Evolutionary conservation across 2,113 vertebrate species (phyloP).

Genomic region (Oreochromis tanganicae): DNA sequence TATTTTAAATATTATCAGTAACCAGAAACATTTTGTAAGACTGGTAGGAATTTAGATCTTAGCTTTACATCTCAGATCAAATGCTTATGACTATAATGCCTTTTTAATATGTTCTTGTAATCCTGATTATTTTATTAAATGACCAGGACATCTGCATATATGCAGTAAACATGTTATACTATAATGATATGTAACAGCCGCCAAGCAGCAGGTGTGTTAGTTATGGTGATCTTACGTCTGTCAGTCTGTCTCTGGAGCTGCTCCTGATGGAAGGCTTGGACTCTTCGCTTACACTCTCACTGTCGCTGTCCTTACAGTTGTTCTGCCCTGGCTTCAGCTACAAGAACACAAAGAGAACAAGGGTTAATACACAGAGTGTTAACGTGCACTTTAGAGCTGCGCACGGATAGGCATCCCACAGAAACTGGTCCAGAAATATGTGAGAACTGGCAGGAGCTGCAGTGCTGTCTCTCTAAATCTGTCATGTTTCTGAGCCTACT

Average conservation of each 20-base stretch:
- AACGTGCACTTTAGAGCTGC: slow-evolving; percentile 3
- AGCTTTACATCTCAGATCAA: not conserved
- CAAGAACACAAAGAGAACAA: slow-evolving; percentile 36
- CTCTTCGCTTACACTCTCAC: slow-evolving; percentile 82
- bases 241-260: slow-evolving; percentile 88
- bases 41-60: not conserved
- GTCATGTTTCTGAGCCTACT: slow-evolving; percentile 54
- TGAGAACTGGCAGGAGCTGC: slow-evolving; percentile 51
- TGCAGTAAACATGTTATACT: not conserved
- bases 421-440: slow-evolving; percentile 52
- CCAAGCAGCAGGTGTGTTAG: not conserved
- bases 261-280: slow-evolving; percentile 85
- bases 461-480: slow-evolving; percentile 50
- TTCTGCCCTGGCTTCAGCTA: slow-evolving; percentile 89
- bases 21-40: not conserved
- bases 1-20: not conserved
- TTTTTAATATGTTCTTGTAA: not conserved
- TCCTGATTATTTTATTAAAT: not conserved
- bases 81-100: not conserved
- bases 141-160: not conserved
- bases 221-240: slow-evolving; percentile 82
- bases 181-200: not conserved
- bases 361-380: slow-evolving; percentile 24
- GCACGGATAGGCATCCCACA: not conserved
- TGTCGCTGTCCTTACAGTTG: slow-evolving; percentile 90